Evolutionary conservation across 2,888 invertebrate species (phyloP), one percentile per base, ranked within the genome.

Genomic region (Euspilapteryx auroguttella): DNA sequence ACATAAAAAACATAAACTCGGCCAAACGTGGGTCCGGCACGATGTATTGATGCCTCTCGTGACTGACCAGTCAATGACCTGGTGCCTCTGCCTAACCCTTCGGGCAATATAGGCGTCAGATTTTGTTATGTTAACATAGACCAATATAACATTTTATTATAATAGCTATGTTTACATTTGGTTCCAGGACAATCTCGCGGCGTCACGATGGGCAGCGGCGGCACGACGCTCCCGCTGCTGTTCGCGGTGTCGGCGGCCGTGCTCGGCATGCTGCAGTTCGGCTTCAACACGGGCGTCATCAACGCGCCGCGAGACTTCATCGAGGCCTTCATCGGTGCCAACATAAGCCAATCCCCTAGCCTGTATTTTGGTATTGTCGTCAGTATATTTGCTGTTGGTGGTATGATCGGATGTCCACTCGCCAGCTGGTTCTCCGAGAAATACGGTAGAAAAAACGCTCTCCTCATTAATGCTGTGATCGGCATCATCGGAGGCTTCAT

Each of bases 311-410:
- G 80, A 41, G 45, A 50, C 42, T 80, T 81, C 51, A 83, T 85
- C 42, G 80, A 82, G 51, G 66, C 66, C 39, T 85, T 84, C 56
- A 83, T 85, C 52, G 57, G 50, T 13, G 71, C 78, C 34, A 65
- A 68, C 23, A 80, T 79, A 44, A 49, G 61, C 22, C 66, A 77
- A 33, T 50, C 56, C 25, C 62, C 79, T 15, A 64, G 71, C 32
- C 49, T 80, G 21, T 49, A 85, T 32, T 84, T 81, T 56, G 78
- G 82, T 30, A 55, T 87, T 33, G 82, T 85, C 14, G 89, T 89
- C 30, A 81, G 86, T 38, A 83, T 88, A 38, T 89, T 87, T 52
- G 86, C 87, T 27, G 78, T 88, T 25, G 89, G 89, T 12, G 89
- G 89, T 15, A 86, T 88, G 85, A 64, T 86, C 22, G 89, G 89